A percentile compares a stretch with the other conserved stretches of the same genome.
phyloP scores from a whole-genome alignment of 2,888 invertebrate species.

The Chrysomela aeneicollis region DNA sequence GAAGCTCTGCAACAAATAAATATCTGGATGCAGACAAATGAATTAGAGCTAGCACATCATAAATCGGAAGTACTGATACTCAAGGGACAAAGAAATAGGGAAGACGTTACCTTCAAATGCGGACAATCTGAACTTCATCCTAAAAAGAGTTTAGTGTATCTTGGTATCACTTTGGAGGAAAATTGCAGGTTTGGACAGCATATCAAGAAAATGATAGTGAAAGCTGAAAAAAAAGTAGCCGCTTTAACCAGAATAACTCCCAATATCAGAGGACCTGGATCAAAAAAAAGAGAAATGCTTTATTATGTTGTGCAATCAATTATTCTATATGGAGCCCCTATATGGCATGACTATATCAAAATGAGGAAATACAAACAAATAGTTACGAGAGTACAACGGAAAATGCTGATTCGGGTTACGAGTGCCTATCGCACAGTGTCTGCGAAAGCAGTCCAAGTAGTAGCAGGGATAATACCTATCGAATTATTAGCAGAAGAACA shows the following conservation, averaged over 20 bases:
- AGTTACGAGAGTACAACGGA: neutral
- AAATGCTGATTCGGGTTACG: neutral
- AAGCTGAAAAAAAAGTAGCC: slow-evolving; percentile 15
- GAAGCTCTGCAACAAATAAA: neutral
- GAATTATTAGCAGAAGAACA: too few species aligned
- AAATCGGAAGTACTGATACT: neutral
- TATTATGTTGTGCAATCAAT: slow-evolving; percentile 16
- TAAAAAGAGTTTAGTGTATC: neutral
- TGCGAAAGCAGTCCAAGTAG: too few species aligned
- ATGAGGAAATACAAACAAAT: too few species aligned
- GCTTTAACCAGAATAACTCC: slow-evolving; percentile 15
- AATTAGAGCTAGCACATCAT: neutral
- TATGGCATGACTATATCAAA: too few species aligned
- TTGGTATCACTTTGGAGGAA: neutral
- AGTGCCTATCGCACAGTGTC: neutral
- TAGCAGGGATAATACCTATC: too few species aligned
- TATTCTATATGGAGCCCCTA: slow-evolving; percentile 18
- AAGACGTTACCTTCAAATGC: neutral
- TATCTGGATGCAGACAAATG: neutral
- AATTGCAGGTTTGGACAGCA: slow-evolving; percentile 8
- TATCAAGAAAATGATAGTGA: neutral
- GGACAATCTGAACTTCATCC: neutral
- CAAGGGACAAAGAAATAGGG: too few species aligned
- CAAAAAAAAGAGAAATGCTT: slow-evolving; percentile 17
- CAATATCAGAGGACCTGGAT: slow-evolving; percentile 23